Conservation (phyloP, 2,888 invertebrate genomes). For the Lithophane leautieri region DNA sequence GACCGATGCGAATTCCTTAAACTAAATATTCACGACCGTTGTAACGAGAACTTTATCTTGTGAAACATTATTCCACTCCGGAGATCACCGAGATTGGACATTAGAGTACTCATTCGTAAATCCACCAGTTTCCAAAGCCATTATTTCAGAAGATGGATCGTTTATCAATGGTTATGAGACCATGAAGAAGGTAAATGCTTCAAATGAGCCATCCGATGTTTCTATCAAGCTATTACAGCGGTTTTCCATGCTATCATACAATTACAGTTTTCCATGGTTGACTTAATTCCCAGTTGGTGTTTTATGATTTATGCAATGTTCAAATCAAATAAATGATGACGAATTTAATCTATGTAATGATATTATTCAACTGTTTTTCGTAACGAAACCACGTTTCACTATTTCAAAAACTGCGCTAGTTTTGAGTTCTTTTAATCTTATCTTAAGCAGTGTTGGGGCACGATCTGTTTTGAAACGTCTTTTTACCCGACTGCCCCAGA, state of each 20-base stretch:
- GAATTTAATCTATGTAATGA: conserved; percentile 54
- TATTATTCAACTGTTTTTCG: conserved; percentile 51
- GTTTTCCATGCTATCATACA: conserved; percentile 63
- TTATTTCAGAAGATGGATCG: conserved; percentile 63
- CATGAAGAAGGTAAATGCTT: conserved; percentile 77
- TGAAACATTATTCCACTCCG: conserved; percentile 56
- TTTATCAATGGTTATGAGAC: conserved; percentile 73
- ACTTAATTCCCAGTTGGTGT: conserved; percentile 46
- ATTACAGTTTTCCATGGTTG: conserved; percentile 64
- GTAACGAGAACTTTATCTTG: conserved; percentile 65
- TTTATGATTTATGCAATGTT: conserved; percentile 47
- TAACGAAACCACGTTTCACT: conserved; percentile 53
- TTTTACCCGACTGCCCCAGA: too few species aligned
- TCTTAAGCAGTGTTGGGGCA: conserved; percentile 31
- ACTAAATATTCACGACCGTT: conserved; percentile 74
- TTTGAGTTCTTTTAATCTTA: conserved; percentile 54
- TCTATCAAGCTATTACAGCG: conserved; percentile 62
- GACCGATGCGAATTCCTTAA: conserved; percentile 84
- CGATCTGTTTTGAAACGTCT: conserved; percentile 43
- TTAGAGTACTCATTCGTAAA: conserved; percentile 59
- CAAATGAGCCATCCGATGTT: conserved; percentile 72
- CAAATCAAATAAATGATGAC: conserved; percentile 47
- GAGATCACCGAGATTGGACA: conserved; percentile 65
- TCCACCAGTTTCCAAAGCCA: conserved; percentile 61
- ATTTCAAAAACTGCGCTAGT: conserved; percentile 58